Evolutionary conservation across 2,113 vertebrate genomes (phyloP), one percentile per base, ranked within the genome.

Genomic region (Brachypodius melanocephalos): DNA sequence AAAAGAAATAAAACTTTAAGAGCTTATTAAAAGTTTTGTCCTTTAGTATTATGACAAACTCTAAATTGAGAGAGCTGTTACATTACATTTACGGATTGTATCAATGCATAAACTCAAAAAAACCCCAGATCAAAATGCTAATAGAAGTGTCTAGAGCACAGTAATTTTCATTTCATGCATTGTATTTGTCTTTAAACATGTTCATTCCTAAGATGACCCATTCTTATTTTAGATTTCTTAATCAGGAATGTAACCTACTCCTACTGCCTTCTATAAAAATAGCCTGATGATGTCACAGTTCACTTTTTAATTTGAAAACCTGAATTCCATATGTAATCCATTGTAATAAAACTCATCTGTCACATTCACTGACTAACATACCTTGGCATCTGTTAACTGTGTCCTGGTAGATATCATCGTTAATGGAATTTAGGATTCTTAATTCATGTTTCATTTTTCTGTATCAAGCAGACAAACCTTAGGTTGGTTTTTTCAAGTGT

Each of bases 151-250:
- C 28, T 80, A 20, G 42, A 92, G 12, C 13, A 32, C 20, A 28
- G 38, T 28, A 8, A 36, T 69, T 80, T 85, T 79, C 49, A 92
- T 87, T 78, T 94, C 29, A 29, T 89, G n/a, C 17, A 4, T 68
- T 95, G 16, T 94, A 49, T 78, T 93, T 38, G 18, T 92, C 34
- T 86, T 89, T 62, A 66, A 74, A 25, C 11, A 12, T 76, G 66
- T 49, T 67, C 59, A 51, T 86, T 92, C 16, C 17, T 91, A 72
- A 66, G 32, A 31, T 93, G 25, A 52, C 74, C 46, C 51, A 79
- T 88, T 93, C 54, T 96, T 94, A n/a, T 90, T 93, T 93, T 62
- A 83, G 78, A 46, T 65, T 68, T 79, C n/a, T 79, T 90, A 77
- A 72, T 94, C 25, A 88, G 57, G n/a, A 93, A 42, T 65, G 28